phyloP scores from a whole-genome alignment of 2,113 vertebrate species.

The Tricholaema leucomelas region DNA sequence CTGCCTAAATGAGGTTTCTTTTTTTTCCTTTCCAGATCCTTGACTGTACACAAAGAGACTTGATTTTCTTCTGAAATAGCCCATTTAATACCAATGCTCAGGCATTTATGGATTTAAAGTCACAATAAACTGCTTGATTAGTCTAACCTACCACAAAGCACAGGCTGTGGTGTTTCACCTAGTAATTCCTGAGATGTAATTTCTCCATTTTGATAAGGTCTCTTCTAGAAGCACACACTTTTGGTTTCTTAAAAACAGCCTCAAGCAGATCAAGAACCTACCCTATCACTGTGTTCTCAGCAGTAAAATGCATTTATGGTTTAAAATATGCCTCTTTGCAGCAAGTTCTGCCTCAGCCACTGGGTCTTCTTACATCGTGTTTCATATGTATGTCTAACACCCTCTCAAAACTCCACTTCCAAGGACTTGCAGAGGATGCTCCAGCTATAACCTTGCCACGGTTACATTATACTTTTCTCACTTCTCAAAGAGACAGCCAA shows the following conservation, averaged over 20 bases:
- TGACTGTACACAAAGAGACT: conserved; percentile 8
- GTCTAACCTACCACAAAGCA: background rate
- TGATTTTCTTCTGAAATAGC: background rate
- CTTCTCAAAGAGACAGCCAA: background rate
- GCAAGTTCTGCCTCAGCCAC: background rate
- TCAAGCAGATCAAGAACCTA: background rate
- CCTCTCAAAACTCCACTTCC: background rate
- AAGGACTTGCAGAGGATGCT: background rate
- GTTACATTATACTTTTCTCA: background rate
- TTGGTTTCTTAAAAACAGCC: background rate
- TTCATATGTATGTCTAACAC: background rate
- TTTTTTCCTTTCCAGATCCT: background rate
- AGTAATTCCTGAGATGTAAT: background rate
- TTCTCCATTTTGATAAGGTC: background rate
- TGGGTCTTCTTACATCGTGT: background rate
- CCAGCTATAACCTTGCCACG: background rate
- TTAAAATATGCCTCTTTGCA: background rate
- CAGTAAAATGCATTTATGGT: background rate
- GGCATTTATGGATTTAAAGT: background rate
- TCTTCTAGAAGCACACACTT: background rate
- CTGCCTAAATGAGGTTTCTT: conserved; percentile 37
- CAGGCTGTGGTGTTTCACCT: background rate
- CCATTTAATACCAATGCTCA: background rate
- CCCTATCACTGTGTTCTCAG: background rate
- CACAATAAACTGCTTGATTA: background rate